Conservation (phyloP, 2,113 vertebrate species). For the Myrmophylax atrothorax region DNA sequence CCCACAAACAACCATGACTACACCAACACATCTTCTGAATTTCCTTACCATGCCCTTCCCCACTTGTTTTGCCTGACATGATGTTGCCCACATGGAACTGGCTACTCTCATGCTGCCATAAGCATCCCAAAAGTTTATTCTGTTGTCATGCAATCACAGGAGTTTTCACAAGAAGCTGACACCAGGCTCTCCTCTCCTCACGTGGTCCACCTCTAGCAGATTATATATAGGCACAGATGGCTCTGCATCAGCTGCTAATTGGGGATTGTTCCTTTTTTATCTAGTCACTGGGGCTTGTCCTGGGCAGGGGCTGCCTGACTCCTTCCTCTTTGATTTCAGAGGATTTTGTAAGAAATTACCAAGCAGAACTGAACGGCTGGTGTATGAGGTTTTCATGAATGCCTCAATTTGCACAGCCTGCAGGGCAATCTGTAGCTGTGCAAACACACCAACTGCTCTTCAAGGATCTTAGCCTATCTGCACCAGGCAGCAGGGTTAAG, state of each 20-base stretch:
- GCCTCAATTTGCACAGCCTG: neutral
- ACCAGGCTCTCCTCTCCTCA: neutral
- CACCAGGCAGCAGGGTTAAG: neutral
- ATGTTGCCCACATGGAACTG: neutral
- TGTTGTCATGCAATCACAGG: neutral
- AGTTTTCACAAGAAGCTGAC: neutral
- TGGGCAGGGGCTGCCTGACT: neutral
- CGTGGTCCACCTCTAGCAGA: neutral
- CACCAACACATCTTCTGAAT: neutral
- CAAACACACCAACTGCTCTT: neutral
- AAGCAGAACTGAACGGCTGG: neutral
- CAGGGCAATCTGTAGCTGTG: neutral
- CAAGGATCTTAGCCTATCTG: neutral
- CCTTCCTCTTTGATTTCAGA: slow-evolving; percentile 21
- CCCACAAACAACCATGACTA: neutral
- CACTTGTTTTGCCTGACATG: neutral
- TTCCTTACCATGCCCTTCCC: neutral
- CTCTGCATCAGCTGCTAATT: neutral
- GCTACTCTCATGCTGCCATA: neutral
- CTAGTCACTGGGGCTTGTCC: slow-evolving; percentile 15
- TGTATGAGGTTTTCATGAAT: neutral
- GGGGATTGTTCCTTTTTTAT: slow-evolving; percentile 35
- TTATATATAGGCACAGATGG: slow-evolving; percentile 3
- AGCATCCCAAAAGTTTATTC: neutral
- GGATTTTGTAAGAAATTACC: slow-evolving; percentile 25